Evolutionary conservation across 2,888 invertebrate species (phyloP), one percentile per base, ranked within the genome.

Genomic region (Drosophila eohydei): DNA sequence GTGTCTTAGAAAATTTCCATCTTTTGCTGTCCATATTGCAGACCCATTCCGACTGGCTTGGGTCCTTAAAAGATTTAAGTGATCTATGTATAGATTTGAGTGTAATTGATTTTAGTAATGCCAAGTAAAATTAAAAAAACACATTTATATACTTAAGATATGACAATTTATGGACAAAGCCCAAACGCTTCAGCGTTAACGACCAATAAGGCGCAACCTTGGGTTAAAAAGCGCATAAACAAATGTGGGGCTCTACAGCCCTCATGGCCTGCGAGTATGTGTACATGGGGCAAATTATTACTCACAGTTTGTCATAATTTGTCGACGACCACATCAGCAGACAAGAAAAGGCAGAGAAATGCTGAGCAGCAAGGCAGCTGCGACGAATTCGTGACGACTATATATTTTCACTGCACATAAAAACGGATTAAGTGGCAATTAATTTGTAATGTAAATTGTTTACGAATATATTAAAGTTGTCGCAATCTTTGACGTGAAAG

Each of bases 241-340:
- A 74, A 74, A 57, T 56, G 60, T 67, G 79, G 34, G 56, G 44
- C 54, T 64, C 30, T 59, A 64, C 61, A 67, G 59, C 71, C 26
- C 40, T 26, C 26, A 21, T 21, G 34, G 50, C 14, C 21, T 38
- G 26, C n/a, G 32, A 21, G 14, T 30, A 44, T 59, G 34, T 56
- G 21, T 36, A 76, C 26, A 71, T 41, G 44, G 43, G 26, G 58
- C 30, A 14, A 85, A 76, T 85, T 75, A 83, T 81, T 46, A 68
- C 71, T 26, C 55, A 57, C 77, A 77, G 71, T 83, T 75, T 74
- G 81, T 86, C 81, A 88, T 85, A 86, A 88, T 88, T 86, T 88
- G 88, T 83, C 73, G 72, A 6, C 58, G 9, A 52, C 28, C 30
- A 55, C 55, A 64, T 43, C 50, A 51, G 51, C 41, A 32, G 34